Conservation (phyloP, 2,797 vertebrate genomes). For the Myotis daubentonii region DNA sequence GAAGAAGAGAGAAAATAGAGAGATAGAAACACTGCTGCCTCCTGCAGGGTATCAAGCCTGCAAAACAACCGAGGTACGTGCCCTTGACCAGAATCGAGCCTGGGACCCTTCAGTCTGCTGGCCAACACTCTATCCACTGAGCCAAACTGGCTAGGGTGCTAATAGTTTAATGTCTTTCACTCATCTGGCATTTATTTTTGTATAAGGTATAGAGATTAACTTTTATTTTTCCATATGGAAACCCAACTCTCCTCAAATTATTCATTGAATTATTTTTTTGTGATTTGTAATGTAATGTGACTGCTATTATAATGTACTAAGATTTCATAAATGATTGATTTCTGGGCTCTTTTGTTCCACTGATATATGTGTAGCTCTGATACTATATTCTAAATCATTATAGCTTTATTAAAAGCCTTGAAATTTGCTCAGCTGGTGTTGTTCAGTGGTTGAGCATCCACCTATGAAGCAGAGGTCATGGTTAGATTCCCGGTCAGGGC, state of each 20-base stretch:
- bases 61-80: too few relatives aligned
- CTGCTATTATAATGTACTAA: not conserved
- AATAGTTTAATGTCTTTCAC: not conserved
- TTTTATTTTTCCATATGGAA: not conserved
- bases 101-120: too few relatives aligned
- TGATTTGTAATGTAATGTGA: not conserved
- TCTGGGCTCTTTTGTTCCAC: not conserved
- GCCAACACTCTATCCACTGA: too few relatives aligned
- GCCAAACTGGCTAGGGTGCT: too few relatives aligned
- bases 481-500: too few relatives aligned
- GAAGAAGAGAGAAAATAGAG: too few relatives aligned
- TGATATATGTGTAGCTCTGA: not conserved
- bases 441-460: too few relatives aligned
- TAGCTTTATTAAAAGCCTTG: not conserved
- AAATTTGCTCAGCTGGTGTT: not conserved
- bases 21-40: too few relatives aligned
- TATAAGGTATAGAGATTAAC: not conserved
- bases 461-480: not conserved
- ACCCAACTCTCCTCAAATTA: not conserved
- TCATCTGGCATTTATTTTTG: constrained; percentile 20
- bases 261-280: not conserved
- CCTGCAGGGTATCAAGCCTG: too few relatives aligned
- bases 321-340: not conserved
- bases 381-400: not conserved
- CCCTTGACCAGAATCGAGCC: too few relatives aligned